Evolutionary conservation across 1,140 invertebrate genomes (phyloP), one percentile per base, ranked within the genome.

Genomic region (Oreohelix idahoensis): DNA sequence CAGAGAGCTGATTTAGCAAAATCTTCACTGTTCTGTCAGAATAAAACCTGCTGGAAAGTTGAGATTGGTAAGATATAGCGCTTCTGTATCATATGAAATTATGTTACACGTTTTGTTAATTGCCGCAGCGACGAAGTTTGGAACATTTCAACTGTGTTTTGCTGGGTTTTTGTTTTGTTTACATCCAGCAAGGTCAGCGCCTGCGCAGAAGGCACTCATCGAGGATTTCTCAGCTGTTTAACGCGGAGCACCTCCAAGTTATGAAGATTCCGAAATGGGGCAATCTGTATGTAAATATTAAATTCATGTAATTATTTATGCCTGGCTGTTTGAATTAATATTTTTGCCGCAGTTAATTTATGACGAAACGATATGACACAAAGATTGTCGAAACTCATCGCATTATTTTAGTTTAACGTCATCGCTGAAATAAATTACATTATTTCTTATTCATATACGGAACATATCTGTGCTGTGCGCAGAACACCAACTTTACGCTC

Each of bases 131-230:
- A 23, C 26, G 23, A 29, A 71, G 32, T 80, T 80, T 66, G 35
- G 15, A 5, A 15, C 1, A 53, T 26, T 66, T 42, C 11, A 4
- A 58, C 5, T 5, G 29, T 79, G 78, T 79, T 81, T 73, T 81
- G 66, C 4, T 75, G 11, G 38, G 69, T 74, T 82, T 82, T 75
- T 82, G 80, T 74, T 82, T 82, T 82, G 80, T 82, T 82, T 82
- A 82, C 80, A 82, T 75, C 80, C 35, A 69, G 49, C 80, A 58
- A 82, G 71, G 29, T 58, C 39, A 58, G 80, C 80, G 80, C 80
- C 8, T 82, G 80, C 80, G 80, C 80, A 75, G 69, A 82, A 23
- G 35, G 10, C 35, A 26, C 10, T 23, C 39, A 35, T 82, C 23
- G 70, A 74, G 80, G 1, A 36, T 74, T 20, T 74, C 70, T 74